Evolutionary conservation across 1,140 invertebrate species (phyloP).

Genomic region (Papilio xuthus): DNA sequence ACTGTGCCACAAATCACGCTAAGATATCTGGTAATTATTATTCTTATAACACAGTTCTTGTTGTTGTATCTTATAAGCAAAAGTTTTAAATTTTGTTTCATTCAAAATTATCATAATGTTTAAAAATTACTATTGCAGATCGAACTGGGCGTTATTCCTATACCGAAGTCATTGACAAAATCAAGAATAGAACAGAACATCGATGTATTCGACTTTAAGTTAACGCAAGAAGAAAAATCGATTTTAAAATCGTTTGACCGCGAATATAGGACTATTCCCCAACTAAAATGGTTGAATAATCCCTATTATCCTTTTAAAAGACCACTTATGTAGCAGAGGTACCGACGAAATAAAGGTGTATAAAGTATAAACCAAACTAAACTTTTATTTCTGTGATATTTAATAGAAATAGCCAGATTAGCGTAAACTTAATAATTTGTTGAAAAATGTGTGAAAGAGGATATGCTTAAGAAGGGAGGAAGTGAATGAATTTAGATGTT

Average conservation of each 20-base stretch:
- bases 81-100: background rate
- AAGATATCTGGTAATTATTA: constrained; percentile 82
- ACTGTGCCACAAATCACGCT: constrained; percentile 86
- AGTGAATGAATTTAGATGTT: too few relatives aligned
- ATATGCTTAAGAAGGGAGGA: too few relatives aligned
- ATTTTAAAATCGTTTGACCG: constrained; percentile 83
- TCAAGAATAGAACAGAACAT: constrained; percentile 89
- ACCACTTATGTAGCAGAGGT: constrained; percentile 5
- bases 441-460: too few relatives aligned
- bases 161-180: constrained; percentile 92
- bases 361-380: too few relatives aligned
- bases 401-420: too few relatives aligned
- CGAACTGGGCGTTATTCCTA: constrained; percentile 89
- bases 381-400: too few relatives aligned
- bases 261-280: constrained; percentile 79
- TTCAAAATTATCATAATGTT: background rate
- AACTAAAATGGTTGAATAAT: constrained; percentile 65
- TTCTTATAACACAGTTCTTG: constrained; percentile 82
- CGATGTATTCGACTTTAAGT: constrained; percentile 89
- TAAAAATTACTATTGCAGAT: constrained; percentile 76
- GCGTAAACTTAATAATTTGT: too few relatives aligned
- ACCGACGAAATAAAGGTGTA: background rate
- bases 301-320: constrained; percentile 79
- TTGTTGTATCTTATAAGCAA: background rate
- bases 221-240: constrained; percentile 83